phyloP scores from a whole-genome alignment of 2,888 invertebrate genomes.

The Tetragonula carbonaria region DNA sequence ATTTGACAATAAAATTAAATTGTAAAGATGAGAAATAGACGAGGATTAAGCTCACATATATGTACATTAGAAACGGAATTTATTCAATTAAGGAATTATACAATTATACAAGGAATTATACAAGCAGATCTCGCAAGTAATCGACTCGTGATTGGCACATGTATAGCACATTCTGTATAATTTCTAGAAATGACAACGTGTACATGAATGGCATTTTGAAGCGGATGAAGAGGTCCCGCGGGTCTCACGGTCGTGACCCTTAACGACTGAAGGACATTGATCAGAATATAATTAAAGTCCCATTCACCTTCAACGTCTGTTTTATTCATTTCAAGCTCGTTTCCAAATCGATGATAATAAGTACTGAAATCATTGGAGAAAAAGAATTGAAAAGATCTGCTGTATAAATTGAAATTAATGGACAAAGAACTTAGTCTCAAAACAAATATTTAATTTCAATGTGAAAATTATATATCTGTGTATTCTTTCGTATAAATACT shows the following conservation, averaged over 20 bases:
- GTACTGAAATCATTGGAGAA: neutral
- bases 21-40: too few species aligned
- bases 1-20: too few species aligned
- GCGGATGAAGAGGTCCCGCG: slow-evolving; percentile 75
- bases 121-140: neutral
- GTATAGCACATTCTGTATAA: neutral
- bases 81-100: neutral
- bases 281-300: slow-evolving; percentile 68
- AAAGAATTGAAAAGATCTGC: neutral
- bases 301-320: neutral
- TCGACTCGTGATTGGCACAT: neutral
- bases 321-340: neutral
- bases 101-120: neutral
- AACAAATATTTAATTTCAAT: too few species aligned
- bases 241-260: slow-evolving; percentile 79
- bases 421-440: too few species aligned
- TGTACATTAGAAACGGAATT: neutral
- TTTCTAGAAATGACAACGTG: slow-evolving; percentile 1
- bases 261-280: slow-evolving; percentile 58
- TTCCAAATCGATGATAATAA: neutral
- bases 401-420: too few species aligned
- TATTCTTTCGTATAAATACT: too few species aligned
- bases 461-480: too few species aligned
- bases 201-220: slow-evolving; percentile 39
- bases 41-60: neutral